Base-by-base conservation (phyloP, 2,888 invertebrate genomes). In the Psococerastis gibbosa region DNA sequence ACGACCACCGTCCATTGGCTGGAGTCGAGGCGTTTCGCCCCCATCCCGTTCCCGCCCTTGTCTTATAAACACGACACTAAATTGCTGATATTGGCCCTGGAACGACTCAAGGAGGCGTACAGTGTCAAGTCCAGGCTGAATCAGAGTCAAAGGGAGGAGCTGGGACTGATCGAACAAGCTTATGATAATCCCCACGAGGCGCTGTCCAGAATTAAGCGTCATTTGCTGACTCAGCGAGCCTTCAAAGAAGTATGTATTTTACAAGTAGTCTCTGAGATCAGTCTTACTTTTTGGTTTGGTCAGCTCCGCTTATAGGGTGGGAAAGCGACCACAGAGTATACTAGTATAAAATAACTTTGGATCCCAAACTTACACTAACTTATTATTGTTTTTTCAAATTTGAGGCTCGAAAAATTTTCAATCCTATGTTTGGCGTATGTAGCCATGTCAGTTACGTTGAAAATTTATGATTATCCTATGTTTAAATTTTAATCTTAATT, bases 181-280 rank as follows among this genome's bases (percentile, higher is more conserved):
- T 99, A 99, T 56, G 98, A 99, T 60, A 99, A 99, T 66, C 98
- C 98, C 20, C 98, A 99, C 59, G 98, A 99, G 62, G 98, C 98
- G 0, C 64, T 99, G 50, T 97, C 97, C 0, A 79, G 98, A 56
- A 99, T 99, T 56, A 99, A 99, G 60, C 87, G 98, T 73, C 98
- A 99, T 66, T 70, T 99, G 57, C 69, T 99, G 3, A 99, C 98
- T 0, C 97, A 97, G 64, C 73, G 98, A 62, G 89, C 94, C 8
- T 98, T 97, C 59, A 95, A 98, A 68, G 97, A 97, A 74, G 91
- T 82, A 51, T 27, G n/a, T n/a, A n/a, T n/a, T n/a, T n/a, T n/a
- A n/a, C n/a, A n/a, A n/a, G n/a, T n/a, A n/a, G n/a, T n/a, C n/a
- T n/a, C n/a, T n/a, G n/a, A n/a, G n/a, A n/a, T n/a, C n/a, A n/a